A percentile compares a stretch with the other conserved stretches of the same genome.
Conservation (phyloP, 1,140 invertebrate genomes). For the Sminthurinus signatus region DNA sequence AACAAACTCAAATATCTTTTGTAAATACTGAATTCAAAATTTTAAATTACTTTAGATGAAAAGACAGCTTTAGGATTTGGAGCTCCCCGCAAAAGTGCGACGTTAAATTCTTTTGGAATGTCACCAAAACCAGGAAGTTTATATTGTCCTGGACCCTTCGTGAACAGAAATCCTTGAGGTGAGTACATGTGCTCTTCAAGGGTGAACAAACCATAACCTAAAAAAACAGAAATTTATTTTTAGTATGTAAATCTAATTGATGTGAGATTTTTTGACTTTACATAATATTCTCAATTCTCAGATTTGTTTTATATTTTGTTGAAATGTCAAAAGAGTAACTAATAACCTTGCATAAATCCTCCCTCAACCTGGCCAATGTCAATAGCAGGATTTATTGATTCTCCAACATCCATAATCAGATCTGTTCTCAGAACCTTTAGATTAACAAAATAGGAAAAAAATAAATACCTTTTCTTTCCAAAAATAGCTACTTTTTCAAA, state of each 20-base stretch:
- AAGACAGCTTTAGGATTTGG: slow-evolving; percentile 84
- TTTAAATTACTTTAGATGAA: slow-evolving; percentile 76
- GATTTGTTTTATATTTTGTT: no score
- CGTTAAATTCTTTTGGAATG: slow-evolving; percentile 86
- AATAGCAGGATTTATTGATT: slow-evolving; percentile 89
- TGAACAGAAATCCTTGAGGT: slow-evolving; percentile 69
- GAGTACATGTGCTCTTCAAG: slow-evolving; percentile 83
- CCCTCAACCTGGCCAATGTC: slow-evolving; percentile 89
- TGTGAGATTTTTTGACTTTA: no score
- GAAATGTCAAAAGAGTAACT: no score
- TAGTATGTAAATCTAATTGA: no score
- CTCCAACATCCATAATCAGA: slow-evolving; percentile 91
- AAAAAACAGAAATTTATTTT: no score
- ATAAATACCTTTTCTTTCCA: no score
- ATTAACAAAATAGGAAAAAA: slow-evolving; percentile 15
- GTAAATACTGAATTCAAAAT: no score
- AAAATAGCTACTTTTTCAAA: no score
- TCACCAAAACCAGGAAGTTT: slow-evolving; percentile 75
- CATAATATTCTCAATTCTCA: no score
- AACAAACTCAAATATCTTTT: no score
- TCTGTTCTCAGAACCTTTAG: slow-evolving; percentile 55
- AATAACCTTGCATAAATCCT: slow-evolving; percentile 84
- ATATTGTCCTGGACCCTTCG: slow-evolving; percentile 83
- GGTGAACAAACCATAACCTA: slow-evolving; percentile 85
- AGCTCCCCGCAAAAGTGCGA: slow-evolving; percentile 77